Conservation (phyloP, 2,113 vertebrate species). For the Hemibagrus wyckioides region DNA sequence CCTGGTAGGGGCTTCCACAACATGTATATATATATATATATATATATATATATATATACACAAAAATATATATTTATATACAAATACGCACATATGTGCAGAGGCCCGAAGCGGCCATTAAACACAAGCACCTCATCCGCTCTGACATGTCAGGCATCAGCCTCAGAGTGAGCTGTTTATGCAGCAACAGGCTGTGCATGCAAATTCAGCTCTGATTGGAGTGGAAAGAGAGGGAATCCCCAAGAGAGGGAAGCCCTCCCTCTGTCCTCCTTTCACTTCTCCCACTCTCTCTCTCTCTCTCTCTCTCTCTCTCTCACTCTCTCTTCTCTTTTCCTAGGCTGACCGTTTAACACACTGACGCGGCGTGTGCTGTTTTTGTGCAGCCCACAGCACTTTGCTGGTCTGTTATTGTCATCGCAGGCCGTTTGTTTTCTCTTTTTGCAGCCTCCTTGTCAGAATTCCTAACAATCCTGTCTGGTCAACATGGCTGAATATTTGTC, state of each 20-base stretch:
- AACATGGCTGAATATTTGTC: constrained; percentile 39
- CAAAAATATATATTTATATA: constrained; percentile 6
- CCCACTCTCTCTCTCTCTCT: constrained; percentile 50
- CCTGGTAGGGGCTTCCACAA: constrained; percentile 60
- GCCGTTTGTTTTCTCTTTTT: constrained; percentile 62
- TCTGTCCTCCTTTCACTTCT: constrained; percentile 50
- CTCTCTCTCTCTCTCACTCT: constrained; percentile 51
- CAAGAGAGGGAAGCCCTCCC: constrained; percentile 28
- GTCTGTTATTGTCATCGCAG: constrained; percentile 64
- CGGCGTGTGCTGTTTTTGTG: constrained; percentile 48
- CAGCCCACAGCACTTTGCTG: constrained; percentile 49
- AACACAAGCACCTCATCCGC: constrained; percentile 31
- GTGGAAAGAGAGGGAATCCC: constrained; percentile 44
- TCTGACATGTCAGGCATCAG: constrained; percentile 18
- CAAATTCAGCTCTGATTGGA: constrained; percentile 53
- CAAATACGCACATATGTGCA: constrained; percentile 11
- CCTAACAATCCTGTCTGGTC: constrained; percentile 26
- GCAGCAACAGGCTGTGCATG: constrained; percentile 15
- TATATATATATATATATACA: neutral
- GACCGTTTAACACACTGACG: constrained; percentile 72
- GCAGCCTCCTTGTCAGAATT: constrained; percentile 48
- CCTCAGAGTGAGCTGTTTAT: constrained; percentile 29
- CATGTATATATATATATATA: constrained; percentile 12
- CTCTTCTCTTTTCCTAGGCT: constrained; percentile 56
- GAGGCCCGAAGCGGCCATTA: neutral